phyloP scores from a whole-genome alignment of 2,888 invertebrate species.

The Chesias legatella region DNA sequence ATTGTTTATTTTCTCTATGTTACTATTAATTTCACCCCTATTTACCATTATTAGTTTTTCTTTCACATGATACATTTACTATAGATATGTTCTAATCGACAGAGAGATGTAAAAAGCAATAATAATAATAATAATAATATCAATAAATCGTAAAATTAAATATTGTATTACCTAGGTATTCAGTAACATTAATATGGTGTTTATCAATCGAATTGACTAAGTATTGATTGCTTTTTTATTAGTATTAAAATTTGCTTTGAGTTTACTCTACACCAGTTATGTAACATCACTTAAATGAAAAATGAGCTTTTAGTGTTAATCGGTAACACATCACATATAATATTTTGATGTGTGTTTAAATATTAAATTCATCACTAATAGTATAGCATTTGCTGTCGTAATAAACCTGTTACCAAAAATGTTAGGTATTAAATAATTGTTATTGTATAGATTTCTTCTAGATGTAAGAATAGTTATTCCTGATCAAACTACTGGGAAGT shows the following conservation, averaged over 20 bases:
- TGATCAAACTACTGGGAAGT: conserved; percentile 58
- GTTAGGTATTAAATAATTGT: conserved; percentile 61
- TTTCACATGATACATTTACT: too few relatives aligned
- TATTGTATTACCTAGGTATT: too few relatives aligned
- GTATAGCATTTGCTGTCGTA: conserved; percentile 53
- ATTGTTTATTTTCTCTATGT: too few relatives aligned
- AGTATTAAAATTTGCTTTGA: background rate
- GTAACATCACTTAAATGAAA: conserved; percentile 25
- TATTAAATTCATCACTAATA: conserved; percentile 27
- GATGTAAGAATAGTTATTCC: conserved; percentile 73
- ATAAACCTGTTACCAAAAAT: conserved; percentile 75
- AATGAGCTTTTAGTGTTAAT: conserved; percentile 47
- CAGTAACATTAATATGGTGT: background rate
- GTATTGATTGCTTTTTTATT: background rate
- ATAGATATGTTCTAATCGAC: too few relatives aligned
- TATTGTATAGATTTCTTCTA: conserved; percentile 62
- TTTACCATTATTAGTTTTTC: too few relatives aligned
- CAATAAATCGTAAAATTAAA: too few relatives aligned
- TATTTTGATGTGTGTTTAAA: conserved; percentile 16
- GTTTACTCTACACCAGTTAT: background rate
- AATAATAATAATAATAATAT: too few relatives aligned
- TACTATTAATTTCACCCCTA: too few relatives aligned
- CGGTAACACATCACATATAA: conserved; percentile 19
- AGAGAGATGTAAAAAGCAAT: too few relatives aligned
- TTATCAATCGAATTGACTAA: background rate